phyloP scores from a whole-genome alignment of 2,113 vertebrate species.

The Ibidorhyncha struthersii region DNA sequence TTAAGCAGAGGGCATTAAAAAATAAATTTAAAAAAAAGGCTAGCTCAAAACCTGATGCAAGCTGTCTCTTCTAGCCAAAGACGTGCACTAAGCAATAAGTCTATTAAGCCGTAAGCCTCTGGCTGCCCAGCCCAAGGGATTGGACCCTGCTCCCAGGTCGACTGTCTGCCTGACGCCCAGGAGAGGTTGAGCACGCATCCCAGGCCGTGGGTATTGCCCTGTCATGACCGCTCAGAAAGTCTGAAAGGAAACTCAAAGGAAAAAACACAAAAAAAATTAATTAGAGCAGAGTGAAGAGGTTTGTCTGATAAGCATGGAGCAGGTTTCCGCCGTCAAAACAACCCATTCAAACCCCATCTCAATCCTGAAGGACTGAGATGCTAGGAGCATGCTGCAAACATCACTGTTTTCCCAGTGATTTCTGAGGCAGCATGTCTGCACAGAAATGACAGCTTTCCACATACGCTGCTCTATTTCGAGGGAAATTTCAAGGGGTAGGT shows the following conservation, averaged over 20 bases:
- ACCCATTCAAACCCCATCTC: background rate
- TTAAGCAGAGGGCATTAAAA: background rate
- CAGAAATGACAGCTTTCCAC: background rate
- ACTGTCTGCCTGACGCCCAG: no score
- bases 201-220: background rate
- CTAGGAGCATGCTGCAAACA: background rate
- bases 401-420: background rate
- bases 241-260: background rate
- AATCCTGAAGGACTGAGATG: background rate
- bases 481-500: background rate
- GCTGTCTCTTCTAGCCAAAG: background rate
- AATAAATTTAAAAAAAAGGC: background rate
- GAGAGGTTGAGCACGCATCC: rapidly evolving
- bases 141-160: background rate
- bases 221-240: background rate
- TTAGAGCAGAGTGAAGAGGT: background rate
- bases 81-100: no score
- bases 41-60: background rate
- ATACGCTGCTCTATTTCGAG: background rate
- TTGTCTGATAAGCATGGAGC: background rate
- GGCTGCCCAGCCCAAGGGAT: background rate
- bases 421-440: background rate
- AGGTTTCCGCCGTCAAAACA: background rate
- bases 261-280: background rate
- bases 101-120: background rate